Evolutionary conservation across 2,113 vertebrate genomes (phyloP), one percentile per base, ranked within the genome.

Genomic region (Melanerpes formicivorus): DNA sequence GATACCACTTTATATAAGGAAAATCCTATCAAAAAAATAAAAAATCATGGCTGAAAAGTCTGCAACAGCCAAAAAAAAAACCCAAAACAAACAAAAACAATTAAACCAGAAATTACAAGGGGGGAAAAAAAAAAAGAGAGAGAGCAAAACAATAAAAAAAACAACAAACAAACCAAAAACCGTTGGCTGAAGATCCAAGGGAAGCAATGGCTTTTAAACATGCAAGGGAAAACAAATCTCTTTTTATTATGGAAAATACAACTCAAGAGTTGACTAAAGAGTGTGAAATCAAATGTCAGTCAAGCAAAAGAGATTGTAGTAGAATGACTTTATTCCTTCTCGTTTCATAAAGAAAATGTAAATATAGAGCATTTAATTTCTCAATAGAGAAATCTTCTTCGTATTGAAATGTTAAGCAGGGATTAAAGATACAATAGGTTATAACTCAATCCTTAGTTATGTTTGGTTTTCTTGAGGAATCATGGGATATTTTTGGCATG

Each of bases 271-370:
- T 85, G 65, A 97, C 79, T 74, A 90, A 85, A 69, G 84, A 82
- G 84, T 59, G 50, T 87, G 92, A 96, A 97, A 96, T 95, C 81
- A 84, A 96, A 93, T 65, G 95, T 94, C 96, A 96, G 94, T 95
- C 86, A 87, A 95, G 87, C 76, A 90, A 89, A 81, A 87, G 69
- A 95, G 73, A 97, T 96, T 91, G 88, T 64, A 73, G 50, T 65
- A 72, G 81, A 93, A 97, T 94, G 80, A 75, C 90, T 90, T 94
- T 76, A 95, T 94, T 95, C 80, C 50, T 84, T 81, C 66, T 88
- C 21, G 1, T 59, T 97, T 92, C 83, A 80, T 88, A 95, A 96
- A 95, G 95, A 93, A 92, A 95, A 96, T 77, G 42, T 71, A 93
- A 96, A 96, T n/a, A 55, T 5, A 69, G 23, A 63, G 80, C 50